Evolutionary conservation across 2,113 vertebrate genomes (phyloP), one percentile per base, ranked within the genome.

Genomic region (Microtus oregoni): DNA sequence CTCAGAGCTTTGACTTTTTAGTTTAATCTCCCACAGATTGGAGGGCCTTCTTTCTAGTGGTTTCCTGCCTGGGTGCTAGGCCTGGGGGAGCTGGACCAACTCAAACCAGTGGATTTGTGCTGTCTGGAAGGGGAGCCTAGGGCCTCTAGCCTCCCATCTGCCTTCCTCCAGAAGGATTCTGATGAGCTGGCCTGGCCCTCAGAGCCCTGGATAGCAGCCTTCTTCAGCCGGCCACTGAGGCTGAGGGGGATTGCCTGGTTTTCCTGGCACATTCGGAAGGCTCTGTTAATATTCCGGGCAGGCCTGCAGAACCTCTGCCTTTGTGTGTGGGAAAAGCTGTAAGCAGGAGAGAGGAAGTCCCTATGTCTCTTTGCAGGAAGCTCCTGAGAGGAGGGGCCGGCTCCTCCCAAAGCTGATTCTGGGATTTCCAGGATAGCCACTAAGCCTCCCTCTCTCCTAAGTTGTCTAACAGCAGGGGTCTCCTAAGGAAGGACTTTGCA

Each of bases 111-210:
- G 96, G 97, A 96, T 91, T 97, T 97, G 96, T 95, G 94, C 95
- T 90, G 73, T 98, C 95, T 97, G 97, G 92, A 97, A 97, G 91
- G 89, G 75, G 94, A 97, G 90, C 93, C 94, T 7, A 32, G 10
- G 68, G 20, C 90, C 26, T 97, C 88, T 38, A 90, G 44, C 55
- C 65, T 11, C 79, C 89, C 0, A 1, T 8, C 55, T 94, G 92
- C 41, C 38, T 97, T 52, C 73, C 92, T 20, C 70, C 95, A 95
- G 96, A 97, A 79, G 94, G 92, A 88, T 65, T 65, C 26, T 94
- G 94, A 97, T 12, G 79, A 96, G 72, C 91, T 82, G 93, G 87
- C 95, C 87, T 96, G 97, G 95, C 87, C 87, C 91, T 9, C 68
- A 88, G 96, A 89, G 38, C 85, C 1, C 11, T 73, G 88, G 70